A percentile compares a stretch with the other conserved stretches of the same genome.
phyloP scores from a whole-genome alignment of 2,797 vertebrate genomes.

The Ceryle rudis region DNA sequence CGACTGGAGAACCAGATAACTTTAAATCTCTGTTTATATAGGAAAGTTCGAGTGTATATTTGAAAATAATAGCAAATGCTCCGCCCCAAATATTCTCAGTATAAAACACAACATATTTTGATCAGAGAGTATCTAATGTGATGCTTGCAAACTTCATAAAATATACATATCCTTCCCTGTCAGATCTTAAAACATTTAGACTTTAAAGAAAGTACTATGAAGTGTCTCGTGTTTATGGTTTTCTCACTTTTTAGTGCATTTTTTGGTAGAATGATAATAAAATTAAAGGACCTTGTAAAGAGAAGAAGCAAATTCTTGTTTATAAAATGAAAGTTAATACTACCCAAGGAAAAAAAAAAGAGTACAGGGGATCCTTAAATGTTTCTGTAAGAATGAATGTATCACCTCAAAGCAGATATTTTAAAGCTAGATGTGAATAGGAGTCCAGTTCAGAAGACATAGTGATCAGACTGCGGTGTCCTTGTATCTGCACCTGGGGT shows the following conservation, averaged over 20 bases:
- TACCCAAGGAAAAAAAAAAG: neutral
- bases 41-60: neutral
- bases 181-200: slow-evolving; percentile 26
- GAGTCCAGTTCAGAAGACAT: neutral
- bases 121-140: slow-evolving; percentile 37
- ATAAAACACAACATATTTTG: slow-evolving; percentile 31
- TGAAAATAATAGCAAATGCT: neutral
- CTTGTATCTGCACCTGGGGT: neutral
- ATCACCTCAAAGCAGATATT: neutral
- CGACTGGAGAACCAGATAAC: neutral
- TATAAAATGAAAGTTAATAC: neutral
- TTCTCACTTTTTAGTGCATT: neutral
- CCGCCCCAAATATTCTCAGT: neutral
- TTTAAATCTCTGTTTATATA: neutral
- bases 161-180: neutral
- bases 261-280: neutral
- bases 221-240: neutral
- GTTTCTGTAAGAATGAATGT: neutral
- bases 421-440: neutral
- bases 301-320: neutral
- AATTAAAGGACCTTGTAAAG: neutral
- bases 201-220: slow-evolving; percentile 3
- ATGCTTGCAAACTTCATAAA: slow-evolving; percentile 43
- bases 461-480: neutral
- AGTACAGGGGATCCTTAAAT: neutral